phyloP scores from a whole-genome alignment of 1,140 invertebrate species.

The Drosophila prosaltans region DNA sequence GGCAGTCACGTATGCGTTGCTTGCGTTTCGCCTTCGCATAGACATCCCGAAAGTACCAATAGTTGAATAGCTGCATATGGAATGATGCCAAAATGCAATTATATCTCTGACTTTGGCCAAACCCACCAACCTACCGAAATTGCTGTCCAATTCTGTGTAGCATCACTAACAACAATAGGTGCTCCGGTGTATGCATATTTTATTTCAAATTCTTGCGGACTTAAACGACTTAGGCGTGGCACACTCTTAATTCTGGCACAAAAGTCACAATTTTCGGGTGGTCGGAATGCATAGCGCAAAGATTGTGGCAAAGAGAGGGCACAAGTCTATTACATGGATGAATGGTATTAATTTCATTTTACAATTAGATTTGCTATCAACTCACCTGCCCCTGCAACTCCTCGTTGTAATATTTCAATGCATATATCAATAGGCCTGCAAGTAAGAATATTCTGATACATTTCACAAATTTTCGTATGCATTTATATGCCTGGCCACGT shows the following conservation, averaged over 20 bases:
- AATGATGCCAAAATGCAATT: not conserved
- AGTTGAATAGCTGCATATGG: conserved; percentile 85
- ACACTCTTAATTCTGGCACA: conserved; percentile 87
- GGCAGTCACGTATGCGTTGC: conserved; percentile 87
- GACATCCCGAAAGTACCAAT: conserved; percentile 91
- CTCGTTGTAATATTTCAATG: conserved; percentile 45
- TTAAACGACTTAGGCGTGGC: conserved; percentile 87
- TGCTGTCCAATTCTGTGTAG: conserved; percentile 91
- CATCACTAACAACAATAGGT: conserved; percentile 94
- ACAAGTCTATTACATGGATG: conserved; percentile 83
- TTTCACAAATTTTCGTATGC: conserved; percentile 16
- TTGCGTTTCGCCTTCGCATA: conserved; percentile 86
- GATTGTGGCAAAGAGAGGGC: conserved; percentile 85
- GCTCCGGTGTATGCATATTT: conserved; percentile 90
- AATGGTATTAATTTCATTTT: not conserved
- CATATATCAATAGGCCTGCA: conserved; percentile 10
- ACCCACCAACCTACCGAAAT: conserved; percentile 78
- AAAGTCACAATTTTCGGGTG: conserved; percentile 90
- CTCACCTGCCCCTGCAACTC: conserved; percentile 58
- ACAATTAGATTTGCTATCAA: not conserved
- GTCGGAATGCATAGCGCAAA: conserved; percentile 87
- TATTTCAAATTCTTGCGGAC: conserved; percentile 87
- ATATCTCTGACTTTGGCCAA: not conserved
- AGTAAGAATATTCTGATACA: conserved; percentile 23
- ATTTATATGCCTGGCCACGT: not conserved